Evolutionary conservation across 2,797 vertebrate genomes (phyloP).

Genomic region (Spinus pinus): DNA sequence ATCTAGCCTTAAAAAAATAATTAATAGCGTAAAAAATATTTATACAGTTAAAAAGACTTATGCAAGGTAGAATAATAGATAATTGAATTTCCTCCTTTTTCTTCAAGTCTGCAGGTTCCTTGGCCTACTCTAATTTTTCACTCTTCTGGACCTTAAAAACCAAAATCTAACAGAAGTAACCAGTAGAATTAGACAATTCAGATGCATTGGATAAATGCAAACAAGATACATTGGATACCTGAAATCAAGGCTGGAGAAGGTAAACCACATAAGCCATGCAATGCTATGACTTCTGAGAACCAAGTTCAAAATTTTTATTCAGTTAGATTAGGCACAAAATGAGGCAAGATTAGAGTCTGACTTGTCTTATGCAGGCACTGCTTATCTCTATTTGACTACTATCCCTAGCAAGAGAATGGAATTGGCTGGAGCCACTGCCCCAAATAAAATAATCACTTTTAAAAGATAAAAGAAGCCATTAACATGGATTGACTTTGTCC

Average conservation of each 20-base stretch:
- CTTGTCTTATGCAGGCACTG: background rate
- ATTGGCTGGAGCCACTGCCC: background rate
- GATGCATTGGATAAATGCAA: background rate
- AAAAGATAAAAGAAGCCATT: conserved; percentile 41
- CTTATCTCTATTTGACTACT: background rate
- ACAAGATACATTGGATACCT: background rate
- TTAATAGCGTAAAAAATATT: background rate
- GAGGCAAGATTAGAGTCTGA: background rate
- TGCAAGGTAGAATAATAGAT: background rate
- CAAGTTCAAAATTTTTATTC: background rate
- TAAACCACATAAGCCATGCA: background rate
- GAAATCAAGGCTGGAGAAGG: background rate
- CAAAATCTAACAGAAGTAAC: background rate
- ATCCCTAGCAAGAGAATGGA: background rate
- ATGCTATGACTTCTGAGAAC: background rate
- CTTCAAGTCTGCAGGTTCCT: background rate
- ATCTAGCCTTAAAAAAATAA: background rate
- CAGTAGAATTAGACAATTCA: background rate
- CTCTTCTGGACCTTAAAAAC: background rate
- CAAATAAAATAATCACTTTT: conserved; percentile 30
- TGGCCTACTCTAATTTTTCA: background rate
- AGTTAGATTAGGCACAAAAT: background rate
- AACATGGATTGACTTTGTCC: background rate
- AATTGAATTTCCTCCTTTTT: background rate
- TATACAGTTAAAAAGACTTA: background rate